These are phyloP conservation scores for Trilocha varians DNA, from an alignment of 2,888 invertebrate genomes.

Conservation along the genomic window DNA sequence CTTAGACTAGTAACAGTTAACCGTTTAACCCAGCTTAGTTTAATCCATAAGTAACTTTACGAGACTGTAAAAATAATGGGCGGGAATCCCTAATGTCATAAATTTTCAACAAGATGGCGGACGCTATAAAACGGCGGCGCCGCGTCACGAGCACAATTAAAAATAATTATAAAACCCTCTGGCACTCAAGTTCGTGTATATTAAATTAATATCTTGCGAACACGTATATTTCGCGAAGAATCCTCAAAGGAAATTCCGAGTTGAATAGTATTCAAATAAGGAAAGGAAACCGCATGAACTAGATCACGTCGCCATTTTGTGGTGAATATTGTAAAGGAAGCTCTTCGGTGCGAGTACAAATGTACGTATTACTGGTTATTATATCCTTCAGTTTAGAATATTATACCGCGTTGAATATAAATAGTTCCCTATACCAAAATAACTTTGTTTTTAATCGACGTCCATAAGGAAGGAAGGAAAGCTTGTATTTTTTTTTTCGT, in stretches of 20 bases:
- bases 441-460: too few relatives aligned
- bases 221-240: conserved; percentile 17
- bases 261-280: conserved; percentile 5
- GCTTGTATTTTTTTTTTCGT: too few relatives aligned
- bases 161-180: conserved; percentile 46
- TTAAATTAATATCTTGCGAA: conserved; percentile 29
- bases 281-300: conserved; percentile 1
- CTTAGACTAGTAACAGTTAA: background rate
- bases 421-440: too few relatives aligned
- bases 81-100: conserved; percentile 38
- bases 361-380: background rate
- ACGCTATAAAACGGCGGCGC: conserved; percentile 5
- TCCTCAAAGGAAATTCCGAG: conserved; percentile 14
- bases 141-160: conserved; percentile 42
- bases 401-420: too few relatives aligned
- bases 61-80: conserved; percentile 47
- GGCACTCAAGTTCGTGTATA: conserved; percentile 17
- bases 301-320: conserved; percentile 4
- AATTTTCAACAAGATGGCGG: conserved; percentile 49
- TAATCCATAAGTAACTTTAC: background rate
- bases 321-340: conserved; percentile 1
- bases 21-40: background rate
- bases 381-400: background rate
- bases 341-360: background rate
- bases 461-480: too few relatives aligned